Percentiles rank a stretch among this genome's conserved stretches.
These are phyloP conservation scores for Oceanodroma tethys DNA, from an alignment of 2,113 vertebrate species.

Conservation along the genomic window DNA sequence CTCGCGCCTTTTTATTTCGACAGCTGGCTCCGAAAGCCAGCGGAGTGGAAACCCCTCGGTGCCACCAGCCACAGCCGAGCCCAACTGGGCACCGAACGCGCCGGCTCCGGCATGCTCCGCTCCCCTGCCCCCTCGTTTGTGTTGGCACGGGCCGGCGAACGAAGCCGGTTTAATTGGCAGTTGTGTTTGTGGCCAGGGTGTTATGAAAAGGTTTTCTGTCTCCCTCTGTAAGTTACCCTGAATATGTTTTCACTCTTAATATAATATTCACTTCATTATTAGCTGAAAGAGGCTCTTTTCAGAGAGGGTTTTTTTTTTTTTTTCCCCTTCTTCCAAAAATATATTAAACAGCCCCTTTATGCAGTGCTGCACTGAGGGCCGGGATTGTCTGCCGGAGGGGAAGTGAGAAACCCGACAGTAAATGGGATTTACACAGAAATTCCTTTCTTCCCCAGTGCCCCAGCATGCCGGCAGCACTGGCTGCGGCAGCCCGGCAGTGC, in stretches of 20 bases:
- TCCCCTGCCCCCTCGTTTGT: conserved; percentile 67
- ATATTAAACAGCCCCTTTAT: conserved; percentile 33
- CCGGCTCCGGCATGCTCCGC: rapidly evolving
- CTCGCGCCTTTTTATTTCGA: rapidly evolving
- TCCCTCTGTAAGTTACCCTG: conserved; percentile 44
- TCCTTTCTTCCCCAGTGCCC: conserved; percentile 52
- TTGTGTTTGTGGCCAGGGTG: conserved; percentile 62
- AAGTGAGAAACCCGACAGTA: conserved; percentile 48
- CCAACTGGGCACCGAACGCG: neutral
- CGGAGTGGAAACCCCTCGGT: neutral
- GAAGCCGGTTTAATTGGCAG: conserved; percentile 52
- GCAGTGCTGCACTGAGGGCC: neutral
- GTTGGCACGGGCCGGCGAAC: conserved; percentile 56
- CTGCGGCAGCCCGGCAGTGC: neutral
- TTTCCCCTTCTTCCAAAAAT: conserved; percentile 59
- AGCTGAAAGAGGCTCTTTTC: conserved; percentile 70
- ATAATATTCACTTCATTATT: conserved; percentile 76
- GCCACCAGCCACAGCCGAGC: neutral
- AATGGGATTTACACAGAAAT: conserved; percentile 59
- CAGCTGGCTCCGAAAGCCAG: neutral
- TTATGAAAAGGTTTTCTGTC: conserved; percentile 80
- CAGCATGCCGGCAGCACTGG: neutral
- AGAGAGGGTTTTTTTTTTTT: neutral
- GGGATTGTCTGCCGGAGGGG: conserved; percentile 55
- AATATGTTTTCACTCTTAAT: conserved; percentile 71